These are phyloP conservation scores for Phylloscopus trochilus DNA, from an alignment of 2,113 vertebrate species.

Conservation along the genomic window DNA sequence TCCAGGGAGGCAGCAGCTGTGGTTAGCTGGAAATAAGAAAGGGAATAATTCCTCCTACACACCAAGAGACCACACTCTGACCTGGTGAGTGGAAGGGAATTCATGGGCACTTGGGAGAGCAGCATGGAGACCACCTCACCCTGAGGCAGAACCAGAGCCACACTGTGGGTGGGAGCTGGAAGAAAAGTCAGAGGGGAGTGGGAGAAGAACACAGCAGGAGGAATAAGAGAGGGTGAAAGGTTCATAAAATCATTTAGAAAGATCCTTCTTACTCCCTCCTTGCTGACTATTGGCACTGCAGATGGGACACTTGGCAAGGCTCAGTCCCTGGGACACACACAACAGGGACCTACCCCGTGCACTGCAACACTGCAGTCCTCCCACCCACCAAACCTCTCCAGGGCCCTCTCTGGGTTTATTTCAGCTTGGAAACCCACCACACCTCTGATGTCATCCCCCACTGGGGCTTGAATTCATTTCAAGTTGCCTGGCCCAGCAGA, in stretches of 20 bases:
- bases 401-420: neutral
- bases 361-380: neutral
- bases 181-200: neutral
- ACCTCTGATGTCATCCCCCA: conserved; percentile 34
- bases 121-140: neutral
- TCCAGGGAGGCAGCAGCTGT: neutral
- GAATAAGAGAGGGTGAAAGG: neutral
- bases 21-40: neutral
- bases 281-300: neutral
- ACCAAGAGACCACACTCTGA: neutral
- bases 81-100: neutral
- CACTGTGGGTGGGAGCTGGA: conserved; percentile 2
- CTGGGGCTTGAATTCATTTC: neutral
- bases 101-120: neutral
- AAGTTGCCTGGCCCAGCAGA: neutral
- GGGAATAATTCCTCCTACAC: conserved; percentile 5
- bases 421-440: conserved; percentile 42
- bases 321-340: neutral
- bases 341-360: neutral
- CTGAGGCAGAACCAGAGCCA: neutral
- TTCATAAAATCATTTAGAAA: neutral
- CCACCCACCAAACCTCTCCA: conserved; percentile 33
- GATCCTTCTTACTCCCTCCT: neutral
- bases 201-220: neutral
- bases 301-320: neutral